Evolutionary conservation across 2,888 invertebrate species (phyloP), one percentile per base, ranked within the genome.

Genomic region (Ernsta delagoae): DNA sequence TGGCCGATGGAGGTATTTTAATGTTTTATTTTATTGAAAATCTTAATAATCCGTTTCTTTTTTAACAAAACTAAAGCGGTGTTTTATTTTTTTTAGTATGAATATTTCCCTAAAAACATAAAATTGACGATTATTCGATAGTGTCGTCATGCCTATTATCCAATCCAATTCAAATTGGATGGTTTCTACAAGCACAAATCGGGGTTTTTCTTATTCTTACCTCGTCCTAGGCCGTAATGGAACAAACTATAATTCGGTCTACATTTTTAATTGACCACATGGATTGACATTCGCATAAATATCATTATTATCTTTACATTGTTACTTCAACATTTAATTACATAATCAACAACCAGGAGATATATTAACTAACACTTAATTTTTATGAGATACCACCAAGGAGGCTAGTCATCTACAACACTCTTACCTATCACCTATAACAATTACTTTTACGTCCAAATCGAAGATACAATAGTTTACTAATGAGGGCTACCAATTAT

Each of bases 301-400:
- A 53, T 48, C 31, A 53, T 53, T 24, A 48, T 48, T 12, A 78
- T 85, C 2, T 31, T 31, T 72, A 70, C 77, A 76, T 78, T 82
- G 76, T 81, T 78, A 80, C 73, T 83, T 80, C 81, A 80, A 74
- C 71, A 74, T 75, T 70, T 67, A 61, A 77, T 79, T 83, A 85
- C 81, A 86, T 84, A 85, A 61, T 90, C 81, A 92, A 92, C 92
- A 92, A 93, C 92, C 92, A 89, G 83, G 86, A 85, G 84, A 87
- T 85, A 83, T 83, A 88, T 83, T 83, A 85, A 80, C 87, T 89
- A 89, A 86, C 82, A 82, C 85, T 84, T 87, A 89, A 77, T 81
- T 87, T 85, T 89, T 87, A 85, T 89, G 90, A 89, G 90, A 90
- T 86, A 87, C 79, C 87, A 84, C 85, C 84, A 78, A 73, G 74